Conservation (phyloP, 2,113 vertebrate species). For the Scolopax mira region DNA sequence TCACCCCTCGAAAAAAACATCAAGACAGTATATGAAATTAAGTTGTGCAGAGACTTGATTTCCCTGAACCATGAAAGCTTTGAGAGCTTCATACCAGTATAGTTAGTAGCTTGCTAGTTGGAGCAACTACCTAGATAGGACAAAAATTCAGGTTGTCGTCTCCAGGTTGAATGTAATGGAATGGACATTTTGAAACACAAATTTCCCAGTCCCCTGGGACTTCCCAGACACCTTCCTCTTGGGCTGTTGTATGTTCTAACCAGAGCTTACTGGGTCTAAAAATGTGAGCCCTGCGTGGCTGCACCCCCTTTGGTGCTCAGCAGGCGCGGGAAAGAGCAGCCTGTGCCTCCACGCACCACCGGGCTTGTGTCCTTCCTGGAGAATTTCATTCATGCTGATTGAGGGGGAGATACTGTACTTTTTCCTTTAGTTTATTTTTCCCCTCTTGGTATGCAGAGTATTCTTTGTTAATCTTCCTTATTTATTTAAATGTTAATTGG, state of each 20-base stretch:
- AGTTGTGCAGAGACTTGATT: not conserved
- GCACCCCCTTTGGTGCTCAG: not conserved
- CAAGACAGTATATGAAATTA: not conserved
- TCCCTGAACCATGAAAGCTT: not conserved
- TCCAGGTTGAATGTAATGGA: not conserved
- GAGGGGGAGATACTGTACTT: not conserved
- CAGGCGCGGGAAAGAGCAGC: not conserved
- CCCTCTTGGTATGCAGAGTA: slow-evolving; percentile 44
- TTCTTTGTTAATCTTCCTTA: slow-evolving; percentile 49
- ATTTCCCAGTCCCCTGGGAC: not conserved
- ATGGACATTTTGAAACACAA: not conserved
- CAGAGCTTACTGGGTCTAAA: not conserved
- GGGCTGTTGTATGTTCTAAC: not conserved
- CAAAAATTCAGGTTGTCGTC: not conserved
- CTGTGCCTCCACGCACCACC: not conserved
- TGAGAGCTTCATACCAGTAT: not conserved
- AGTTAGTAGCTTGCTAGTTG: not conserved
- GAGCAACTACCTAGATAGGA: not conserved
- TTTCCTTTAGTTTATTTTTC: slow-evolving; percentile 11
- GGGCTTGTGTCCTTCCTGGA: not conserved
- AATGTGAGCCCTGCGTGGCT: fast-evolving
- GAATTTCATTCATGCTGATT: not conserved
- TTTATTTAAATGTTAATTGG: slow-evolving; percentile 73
- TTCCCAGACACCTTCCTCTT: not conserved
- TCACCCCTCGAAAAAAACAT: fast-evolving